phyloP scores from a whole-genome alignment of 1,140 invertebrate species.

The Penaeus chinensis region DNA sequence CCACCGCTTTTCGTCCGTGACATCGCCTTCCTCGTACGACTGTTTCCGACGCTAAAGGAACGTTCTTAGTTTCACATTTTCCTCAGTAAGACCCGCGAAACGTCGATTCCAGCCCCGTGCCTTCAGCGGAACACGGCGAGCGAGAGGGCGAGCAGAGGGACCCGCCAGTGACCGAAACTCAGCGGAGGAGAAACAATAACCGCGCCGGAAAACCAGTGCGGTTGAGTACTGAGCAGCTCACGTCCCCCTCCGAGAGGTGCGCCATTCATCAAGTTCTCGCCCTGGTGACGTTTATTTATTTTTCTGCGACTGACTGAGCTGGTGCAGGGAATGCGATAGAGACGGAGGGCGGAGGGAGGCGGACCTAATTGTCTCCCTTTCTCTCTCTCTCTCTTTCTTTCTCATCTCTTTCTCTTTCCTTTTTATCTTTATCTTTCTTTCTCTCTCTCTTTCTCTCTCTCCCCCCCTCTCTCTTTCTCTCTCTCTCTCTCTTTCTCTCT shows the following conservation, averaged over 20 bases:
- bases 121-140: too few species aligned
- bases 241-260: background rate
- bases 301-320: conserved; percentile 54
- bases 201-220: conserved; percentile 31
- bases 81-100: too few species aligned
- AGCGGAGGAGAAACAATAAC: conserved; percentile 13
- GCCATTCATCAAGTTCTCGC: conserved; percentile 59
- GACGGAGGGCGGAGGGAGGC: background rate
- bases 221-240: conserved; percentile 33
- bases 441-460: conserved; percentile 31
- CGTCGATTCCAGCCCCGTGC: too few species aligned
- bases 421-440: background rate
- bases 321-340: conserved; percentile 32
- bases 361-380: background rate
- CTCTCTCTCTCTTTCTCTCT: background rate
- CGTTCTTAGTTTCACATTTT: too few species aligned
- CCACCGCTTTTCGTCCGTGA: too few species aligned
- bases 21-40: too few species aligned
- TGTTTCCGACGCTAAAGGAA: too few species aligned
- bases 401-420: background rate
- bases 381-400: conserved; percentile 18
- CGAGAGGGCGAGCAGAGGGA: too few species aligned
- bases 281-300: conserved; percentile 56
- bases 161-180: background rate
- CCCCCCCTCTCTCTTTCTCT: background rate